phyloP scores from a whole-genome alignment of 2,113 vertebrate genomes.

The Hippocampus barbouri region DNA sequence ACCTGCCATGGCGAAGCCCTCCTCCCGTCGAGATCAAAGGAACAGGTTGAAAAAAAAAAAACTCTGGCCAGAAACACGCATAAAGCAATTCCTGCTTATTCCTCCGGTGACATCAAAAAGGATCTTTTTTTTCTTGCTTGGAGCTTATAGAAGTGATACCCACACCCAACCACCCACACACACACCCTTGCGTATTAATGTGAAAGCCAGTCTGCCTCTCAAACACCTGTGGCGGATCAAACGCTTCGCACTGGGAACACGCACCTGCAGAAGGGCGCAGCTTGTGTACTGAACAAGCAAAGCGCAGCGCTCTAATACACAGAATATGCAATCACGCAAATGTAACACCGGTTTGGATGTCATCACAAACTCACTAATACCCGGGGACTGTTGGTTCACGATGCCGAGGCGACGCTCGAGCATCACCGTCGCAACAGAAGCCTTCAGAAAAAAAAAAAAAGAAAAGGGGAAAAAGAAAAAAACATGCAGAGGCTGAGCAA shows the following conservation, averaged over 20 bases:
- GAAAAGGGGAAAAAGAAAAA: slow-evolving; percentile 14
- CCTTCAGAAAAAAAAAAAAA: slow-evolving; percentile 25
- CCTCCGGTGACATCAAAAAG: slow-evolving; percentile 56
- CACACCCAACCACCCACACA: slow-evolving; percentile 14
- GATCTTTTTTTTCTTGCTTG: slow-evolving; percentile 12
- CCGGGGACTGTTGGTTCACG: slow-evolving; percentile 30
- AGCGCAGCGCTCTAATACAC: slow-evolving; percentile 38
- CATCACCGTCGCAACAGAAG: slow-evolving; percentile 23
- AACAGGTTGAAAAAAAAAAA: slow-evolving; percentile 15
- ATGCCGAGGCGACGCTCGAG: slow-evolving; percentile 56
- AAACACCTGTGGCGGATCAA: slow-evolving; percentile 59
- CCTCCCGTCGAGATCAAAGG: slow-evolving; percentile 58
- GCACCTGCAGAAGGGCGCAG: slow-evolving; percentile 51
- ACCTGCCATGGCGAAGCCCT: slow-evolving; percentile 24
- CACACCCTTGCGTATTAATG: slow-evolving; percentile 3
- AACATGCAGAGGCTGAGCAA: slow-evolving; percentile 24
- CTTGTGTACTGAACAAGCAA: slow-evolving; percentile 43
- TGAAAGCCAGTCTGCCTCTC: slow-evolving; percentile 15
- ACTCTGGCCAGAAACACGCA: slow-evolving; percentile 43
- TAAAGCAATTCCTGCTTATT: slow-evolving; percentile 32
- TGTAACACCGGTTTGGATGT: slow-evolving; percentile 4
- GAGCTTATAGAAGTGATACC: slow-evolving; percentile 7
- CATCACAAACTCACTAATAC: slow-evolving; percentile 29
- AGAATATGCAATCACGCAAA: slow-evolving; percentile 20
- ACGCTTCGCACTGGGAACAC: slow-evolving; percentile 40